Evolutionary conservation across 2,113 vertebrate species (phyloP), one percentile per base, ranked within the genome.

Genomic region (Cebidichthys violaceus): DNA sequence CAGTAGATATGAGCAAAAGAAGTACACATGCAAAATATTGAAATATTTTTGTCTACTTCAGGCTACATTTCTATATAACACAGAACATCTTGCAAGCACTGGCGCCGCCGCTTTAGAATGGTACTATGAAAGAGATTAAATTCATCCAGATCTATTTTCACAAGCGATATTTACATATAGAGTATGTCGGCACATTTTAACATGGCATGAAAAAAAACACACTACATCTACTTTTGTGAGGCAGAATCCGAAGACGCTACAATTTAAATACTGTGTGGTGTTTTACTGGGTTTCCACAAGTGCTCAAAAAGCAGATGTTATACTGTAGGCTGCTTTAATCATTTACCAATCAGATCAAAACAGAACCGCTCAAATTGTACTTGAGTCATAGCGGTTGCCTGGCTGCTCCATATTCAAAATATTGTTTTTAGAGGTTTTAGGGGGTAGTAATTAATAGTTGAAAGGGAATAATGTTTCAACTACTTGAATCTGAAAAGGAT

Each of bases 101-200:
- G 18, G 15, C 68, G 43, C 33, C 77, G 37, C 15, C 72, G 47
- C 24, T 50, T 33, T 47, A 0, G 20, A 70, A 75, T 24, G 50
- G 20, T 2, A 9, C 59, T 27, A 79, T 70, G 41, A 59, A 4
- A 39, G 22, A 70, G 50, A 70, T 54, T 57, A 61, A 67, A 86
- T 65, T 41, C 43, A 61, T 37, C 66, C 24, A 17, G 45, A 74
- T 22, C 50, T 54, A 54, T 69, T 74, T 78, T 57, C 62, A 68
- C 37, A 31, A 74, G 59, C 22, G 15, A 4, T 54, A 80, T 83
- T 45, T 79, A 57, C 75, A 74, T 77, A 55, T 14, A 52, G 9
- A 75, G 27, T 45, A 13, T 66, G 33, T 52, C 57, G 60, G 69
- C 64, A 74, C 6, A 68, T 73, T 83, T 43, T 66, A 8, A 82